phyloP scores from a whole-genome alignment of 2,888 invertebrate species.

The Aproaerema taeniolella region DNA sequence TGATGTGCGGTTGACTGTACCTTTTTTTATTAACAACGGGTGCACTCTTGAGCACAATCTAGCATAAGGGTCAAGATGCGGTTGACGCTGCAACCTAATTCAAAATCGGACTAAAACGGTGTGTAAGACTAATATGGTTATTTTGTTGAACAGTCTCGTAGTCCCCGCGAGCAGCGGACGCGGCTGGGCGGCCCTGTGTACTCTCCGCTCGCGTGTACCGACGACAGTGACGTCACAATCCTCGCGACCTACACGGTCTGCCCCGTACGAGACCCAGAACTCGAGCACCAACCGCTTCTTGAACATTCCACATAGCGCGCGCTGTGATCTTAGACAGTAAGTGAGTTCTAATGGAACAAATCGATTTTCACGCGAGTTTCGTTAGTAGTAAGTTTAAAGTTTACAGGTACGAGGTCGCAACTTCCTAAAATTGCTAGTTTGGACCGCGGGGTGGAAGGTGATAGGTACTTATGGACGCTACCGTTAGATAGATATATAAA shows the following conservation, averaged over 20 bases:
- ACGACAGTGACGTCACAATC: slow-evolving; percentile 53
- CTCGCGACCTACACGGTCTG: slow-evolving; percentile 37
- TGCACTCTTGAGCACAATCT: no score
- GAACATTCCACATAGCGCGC: slow-evolving; percentile 62
- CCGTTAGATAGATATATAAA: no score
- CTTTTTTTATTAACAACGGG: no score
- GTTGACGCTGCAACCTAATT: no score
- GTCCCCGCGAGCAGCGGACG: slow-evolving; percentile 26
- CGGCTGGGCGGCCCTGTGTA: slow-evolving; percentile 40
- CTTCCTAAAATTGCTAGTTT: background rate
- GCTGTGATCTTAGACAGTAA: slow-evolving; percentile 55
- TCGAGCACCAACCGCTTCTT: slow-evolving; percentile 43
- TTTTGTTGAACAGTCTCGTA: slow-evolving; percentile 35
- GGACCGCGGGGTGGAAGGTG: no score
- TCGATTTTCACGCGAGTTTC: slow-evolving; percentile 14
- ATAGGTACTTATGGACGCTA: no score
- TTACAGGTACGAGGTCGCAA: background rate
- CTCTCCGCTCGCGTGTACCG: slow-evolving; percentile 53
- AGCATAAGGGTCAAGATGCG: no score
- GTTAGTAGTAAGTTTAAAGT: slow-evolving; percentile 11
- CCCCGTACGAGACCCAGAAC: slow-evolving; percentile 28
- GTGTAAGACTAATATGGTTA: no score
- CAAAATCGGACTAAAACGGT: no score
- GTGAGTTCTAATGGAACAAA: slow-evolving; percentile 23
- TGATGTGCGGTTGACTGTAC: no score